A percentile compares a stretch with the other conserved stretches of the same genome.
Evolutionary conservation across 2,888 invertebrate species (phyloP).

Genomic region (Acheta domesticus): DNA sequence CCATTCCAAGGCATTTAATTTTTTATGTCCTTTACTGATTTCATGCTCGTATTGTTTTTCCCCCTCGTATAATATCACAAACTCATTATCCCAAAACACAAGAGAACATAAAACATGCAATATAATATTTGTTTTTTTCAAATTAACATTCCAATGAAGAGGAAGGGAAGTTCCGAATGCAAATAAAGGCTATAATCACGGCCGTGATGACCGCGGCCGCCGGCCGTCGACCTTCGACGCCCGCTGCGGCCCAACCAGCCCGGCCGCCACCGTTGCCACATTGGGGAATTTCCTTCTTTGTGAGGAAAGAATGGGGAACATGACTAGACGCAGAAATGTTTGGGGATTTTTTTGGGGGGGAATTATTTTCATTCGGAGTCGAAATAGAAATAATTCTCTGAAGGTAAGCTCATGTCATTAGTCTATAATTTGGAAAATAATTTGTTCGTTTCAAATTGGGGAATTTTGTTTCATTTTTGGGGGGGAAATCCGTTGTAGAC

Average conservation of each 20-base stretch:
- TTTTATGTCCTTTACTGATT: constrained; percentile 6
- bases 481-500: no score
- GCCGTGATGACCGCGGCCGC: not conserved
- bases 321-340: no score
- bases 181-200: constrained; percentile 18
- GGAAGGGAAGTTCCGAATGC: constrained; percentile 18
- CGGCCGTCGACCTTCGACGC: not conserved
- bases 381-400: no score
- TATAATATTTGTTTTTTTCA: constrained; percentile 6
- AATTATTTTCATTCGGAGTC: no score
- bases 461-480: no score
- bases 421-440: no score
- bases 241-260: not conserved
- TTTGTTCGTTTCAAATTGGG: no score
- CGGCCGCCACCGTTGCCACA: no score
- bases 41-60: constrained; percentile 3
- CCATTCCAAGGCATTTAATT: constrained; percentile 18
- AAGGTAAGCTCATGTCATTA: no score
- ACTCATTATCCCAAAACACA: constrained; percentile 18
- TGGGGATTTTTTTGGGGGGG: no score
- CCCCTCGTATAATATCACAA: constrained; percentile 18
- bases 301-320: no score
- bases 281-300: no score
- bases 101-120: constrained; percentile 18
- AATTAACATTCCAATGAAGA: constrained; percentile 18